A percentile compares a stretch with the other conserved stretches of the same genome.
phyloP scores from a whole-genome alignment of 2,113 vertebrate genomes.

The Cavia aperea region DNA sequence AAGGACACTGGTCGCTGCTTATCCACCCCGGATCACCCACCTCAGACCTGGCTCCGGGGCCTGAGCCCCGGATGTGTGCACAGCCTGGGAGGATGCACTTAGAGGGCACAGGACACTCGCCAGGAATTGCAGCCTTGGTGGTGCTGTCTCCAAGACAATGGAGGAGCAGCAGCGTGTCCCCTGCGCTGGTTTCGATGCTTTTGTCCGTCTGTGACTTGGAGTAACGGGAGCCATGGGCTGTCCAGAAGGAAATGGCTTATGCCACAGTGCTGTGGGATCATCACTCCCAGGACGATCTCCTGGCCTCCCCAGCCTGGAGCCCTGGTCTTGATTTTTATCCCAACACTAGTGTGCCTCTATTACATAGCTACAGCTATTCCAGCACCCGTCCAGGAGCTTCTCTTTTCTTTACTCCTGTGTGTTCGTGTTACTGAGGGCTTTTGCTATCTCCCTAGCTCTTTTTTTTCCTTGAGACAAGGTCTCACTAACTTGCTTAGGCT shows the following conservation, averaged over 20 bases:
- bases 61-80: not conserved
- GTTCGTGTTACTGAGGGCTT: not conserved
- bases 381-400: fast-evolving
- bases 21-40: fast-evolving
- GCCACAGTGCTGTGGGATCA: fast-evolving
- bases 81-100: fast-evolving
- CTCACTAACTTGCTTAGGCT: not conserved
- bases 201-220: fast-evolving
- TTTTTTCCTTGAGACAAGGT: not conserved
- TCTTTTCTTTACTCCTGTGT: not conserved
- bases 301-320: fast-evolving
- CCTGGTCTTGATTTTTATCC: not conserved
- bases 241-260: fast-evolving
- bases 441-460: not conserved
- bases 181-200: fast-evolving
- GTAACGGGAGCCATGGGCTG: fast-evolving
- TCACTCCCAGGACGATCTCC: fast-evolving
- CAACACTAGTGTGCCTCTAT: fast-evolving
- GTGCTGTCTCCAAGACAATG: not conserved
- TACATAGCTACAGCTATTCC: not conserved
- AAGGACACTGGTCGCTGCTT: fast-evolving
- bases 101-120: not conserved
- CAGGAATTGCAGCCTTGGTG: not conserved
- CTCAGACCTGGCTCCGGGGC: not conserved
- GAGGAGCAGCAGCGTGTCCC: fast-evolving